Base-by-base conservation (phyloP, 2,113 vertebrate species). In the Austrofundulus limnaeus region DNA sequence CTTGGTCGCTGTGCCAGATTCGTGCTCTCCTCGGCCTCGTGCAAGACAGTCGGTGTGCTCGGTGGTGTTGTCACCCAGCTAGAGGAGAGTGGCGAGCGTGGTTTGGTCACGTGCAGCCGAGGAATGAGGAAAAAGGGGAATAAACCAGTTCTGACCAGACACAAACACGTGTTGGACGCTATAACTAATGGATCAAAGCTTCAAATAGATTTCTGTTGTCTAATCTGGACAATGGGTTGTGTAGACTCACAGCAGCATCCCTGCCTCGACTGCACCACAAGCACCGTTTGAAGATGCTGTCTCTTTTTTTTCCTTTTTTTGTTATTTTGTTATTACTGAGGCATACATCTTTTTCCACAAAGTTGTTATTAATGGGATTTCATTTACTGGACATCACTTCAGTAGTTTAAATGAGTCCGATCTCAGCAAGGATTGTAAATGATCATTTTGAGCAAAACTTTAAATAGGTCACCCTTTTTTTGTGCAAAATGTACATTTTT, bases 281-380 rank as follows among this genome's bases (percentile, higher is more conserved):
- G 3, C 50, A 13, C 17, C 25, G 15, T 54, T 39, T 41, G 50
- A 62, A 54, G 69, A 51, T 75, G 70, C 47, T 52, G 66, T 63
- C 73, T 56, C n/a, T 61, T 76, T 67, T 63, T 61, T 66, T 56
- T n/a, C n/a, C n/a, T n/a, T n/a, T n/a, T n/a, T n/a, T n/a, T n/a
- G n/a, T 75, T 76, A 50, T 72, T 38, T 77, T 74, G 72, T 67
- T 66, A 72, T 65, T 62, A 47, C 41, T 11, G 15, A 55, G 11
- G 17, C 10, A 42, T 23, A 56, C 24, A 15, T 73, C 50, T 77
- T 51, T 62, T 80, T 60, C 54, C 55, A 70, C 57, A 56, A 52
- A 56, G 42, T 49, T 64, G 19, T 75, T 78, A 65, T 72, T 76
- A 72, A 80, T 84, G 55, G 14, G n/a, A 74, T 74, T 75, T 60